Conservation (phyloP, 2,888 invertebrate genomes). For the Andrena camellia region DNA sequence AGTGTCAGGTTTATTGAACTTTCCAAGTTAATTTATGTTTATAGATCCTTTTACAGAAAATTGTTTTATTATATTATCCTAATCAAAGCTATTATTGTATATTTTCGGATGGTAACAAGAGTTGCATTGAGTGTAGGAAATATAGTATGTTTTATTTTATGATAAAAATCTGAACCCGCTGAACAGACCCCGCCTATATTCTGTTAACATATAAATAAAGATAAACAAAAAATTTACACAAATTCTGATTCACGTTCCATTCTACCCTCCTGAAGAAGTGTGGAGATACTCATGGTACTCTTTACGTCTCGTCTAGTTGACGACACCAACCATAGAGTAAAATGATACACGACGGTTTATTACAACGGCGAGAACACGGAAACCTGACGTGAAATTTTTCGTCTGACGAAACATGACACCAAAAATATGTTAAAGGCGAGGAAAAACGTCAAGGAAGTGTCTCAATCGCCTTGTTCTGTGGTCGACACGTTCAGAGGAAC, state of each 20-base stretch:
- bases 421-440: conserved; percentile 69
- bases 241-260: not conserved
- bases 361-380: conserved; percentile 58
- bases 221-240: conserved; percentile 32
- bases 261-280: not conserved
- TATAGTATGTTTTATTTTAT: conserved; percentile 41
- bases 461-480: conserved; percentile 39
- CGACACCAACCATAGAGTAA: conserved; percentile 21
- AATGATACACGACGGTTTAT: conserved; percentile 35
- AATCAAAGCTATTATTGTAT: conserved; percentile 33
- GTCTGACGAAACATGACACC: conserved; percentile 57
- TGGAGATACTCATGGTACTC: too few relatives aligned
- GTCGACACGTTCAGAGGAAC: conserved; percentile 36
- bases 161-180: conserved; percentile 30
- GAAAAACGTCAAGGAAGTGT: conserved; percentile 47
- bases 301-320: conserved; percentile 2
- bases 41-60: not conserved
- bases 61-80: conserved; percentile 27
- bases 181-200: conserved; percentile 51
- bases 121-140: conserved; percentile 22
- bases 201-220: conserved; percentile 56
- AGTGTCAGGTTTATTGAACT: not conserved
- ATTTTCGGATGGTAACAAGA: conserved; percentile 37
- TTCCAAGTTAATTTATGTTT: conserved; percentile 23
- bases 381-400: conserved; percentile 56